These are phyloP conservation scores for Triplophysa tibetana DNA, from an alignment of 2,113 vertebrate genomes.

Conservation along the genomic window DNA sequence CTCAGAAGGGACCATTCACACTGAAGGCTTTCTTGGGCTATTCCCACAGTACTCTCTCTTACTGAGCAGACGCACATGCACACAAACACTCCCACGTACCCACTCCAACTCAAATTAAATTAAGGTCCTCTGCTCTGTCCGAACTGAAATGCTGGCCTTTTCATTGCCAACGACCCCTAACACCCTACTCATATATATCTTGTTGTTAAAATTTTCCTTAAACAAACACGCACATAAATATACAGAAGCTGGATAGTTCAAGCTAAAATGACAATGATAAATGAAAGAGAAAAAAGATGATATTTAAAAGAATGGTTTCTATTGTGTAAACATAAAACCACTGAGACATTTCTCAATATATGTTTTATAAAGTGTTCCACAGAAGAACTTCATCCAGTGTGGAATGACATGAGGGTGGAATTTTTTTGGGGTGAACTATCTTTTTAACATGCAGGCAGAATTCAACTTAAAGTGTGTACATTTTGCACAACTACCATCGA, in stretches of 20 bases:
- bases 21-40: constrained; percentile 82
- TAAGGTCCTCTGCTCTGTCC: constrained; percentile 87
- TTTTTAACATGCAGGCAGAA: neutral
- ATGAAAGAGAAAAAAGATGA: too few relatives aligned
- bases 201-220: constrained; percentile 64
- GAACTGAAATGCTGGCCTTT: constrained; percentile 88
- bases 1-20: constrained; percentile 90
- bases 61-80: constrained; percentile 74
- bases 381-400: too few relatives aligned
- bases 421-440: too few relatives aligned
- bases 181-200: constrained; percentile 65
- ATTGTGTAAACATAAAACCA: too few relatives aligned
- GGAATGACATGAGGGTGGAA: too few relatives aligned
- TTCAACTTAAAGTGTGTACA: too few relatives aligned
- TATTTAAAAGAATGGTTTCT: too few relatives aligned
- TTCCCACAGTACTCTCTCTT: constrained; percentile 92
- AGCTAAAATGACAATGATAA: too few relatives aligned
- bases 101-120: constrained; percentile 86
- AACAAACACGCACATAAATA: neutral
- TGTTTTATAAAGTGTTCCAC: too few relatives aligned
- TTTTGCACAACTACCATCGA: too few relatives aligned
- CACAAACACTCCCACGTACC: constrained; percentile 62
- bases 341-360: too few relatives aligned
- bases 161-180: constrained; percentile 82
- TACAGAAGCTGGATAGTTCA: too few relatives aligned